phyloP scores from a whole-genome alignment of 30 jellyfish, hydroid and myxozoan genomes.

The Aurelia aurita region DNA sequence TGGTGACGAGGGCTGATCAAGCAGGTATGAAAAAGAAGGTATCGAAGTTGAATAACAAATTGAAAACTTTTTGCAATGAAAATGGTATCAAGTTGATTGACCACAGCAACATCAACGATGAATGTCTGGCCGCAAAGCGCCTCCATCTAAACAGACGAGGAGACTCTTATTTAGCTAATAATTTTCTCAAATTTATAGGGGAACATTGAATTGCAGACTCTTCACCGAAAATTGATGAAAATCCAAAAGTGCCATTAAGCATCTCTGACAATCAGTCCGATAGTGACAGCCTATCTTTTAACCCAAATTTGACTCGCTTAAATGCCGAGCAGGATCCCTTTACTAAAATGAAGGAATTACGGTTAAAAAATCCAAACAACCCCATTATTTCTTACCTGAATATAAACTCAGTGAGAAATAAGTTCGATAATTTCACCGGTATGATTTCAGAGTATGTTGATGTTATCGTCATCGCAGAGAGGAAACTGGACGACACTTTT shows the following conservation, averaged over 20 bases:
- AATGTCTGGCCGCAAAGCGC: conserved; percentile 37
- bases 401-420: too few species aligned
- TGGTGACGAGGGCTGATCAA: conserved; percentile 43
- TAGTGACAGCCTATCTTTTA: too few species aligned
- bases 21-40: conserved; percentile 39
- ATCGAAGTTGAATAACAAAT: conserved; percentile 31
- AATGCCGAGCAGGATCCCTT: too few species aligned
- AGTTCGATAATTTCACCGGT: too few species aligned
- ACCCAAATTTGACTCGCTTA: too few species aligned
- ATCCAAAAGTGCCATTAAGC: conserved; percentile 5
- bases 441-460: too few species aligned
- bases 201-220: conserved; percentile 1
- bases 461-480: too few species aligned
- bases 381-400: too few species aligned
- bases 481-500: too few species aligned
- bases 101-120: conserved; percentile 27
- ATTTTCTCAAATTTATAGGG: conserved; percentile 18
- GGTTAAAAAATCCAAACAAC: too few species aligned
- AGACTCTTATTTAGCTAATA: conserved; percentile 31
- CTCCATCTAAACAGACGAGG: conserved; percentile 38
- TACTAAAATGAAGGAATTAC: too few species aligned
- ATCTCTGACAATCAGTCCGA: not conserved
- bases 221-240: not conserved
- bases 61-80: conserved; percentile 26
- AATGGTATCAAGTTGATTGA: conserved; percentile 22